phyloP scores from a whole-genome alignment of 1,140 invertebrate genomes.

The Lepidurus packardi region DNA sequence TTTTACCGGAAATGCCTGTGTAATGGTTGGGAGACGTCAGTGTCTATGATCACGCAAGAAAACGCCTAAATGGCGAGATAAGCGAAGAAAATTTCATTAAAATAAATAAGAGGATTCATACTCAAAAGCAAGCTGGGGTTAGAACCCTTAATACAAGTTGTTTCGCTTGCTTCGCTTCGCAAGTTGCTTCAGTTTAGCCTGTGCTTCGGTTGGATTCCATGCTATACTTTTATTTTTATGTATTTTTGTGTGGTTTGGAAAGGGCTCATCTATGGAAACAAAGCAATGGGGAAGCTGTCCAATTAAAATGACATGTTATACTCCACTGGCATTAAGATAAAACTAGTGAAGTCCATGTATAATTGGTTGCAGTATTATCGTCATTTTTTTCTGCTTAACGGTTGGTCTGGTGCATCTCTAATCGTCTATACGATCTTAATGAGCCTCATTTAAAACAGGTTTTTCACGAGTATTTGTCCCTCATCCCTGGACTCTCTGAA shows the following conservation, averaged over 20 bases:
- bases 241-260: neutral
- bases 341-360: neutral
- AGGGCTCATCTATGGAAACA: constrained; percentile 2
- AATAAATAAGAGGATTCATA: too few relatives aligned
- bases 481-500: neutral
- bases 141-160: too few relatives aligned
- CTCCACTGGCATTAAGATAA: constrained; percentile 15
- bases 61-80: neutral
- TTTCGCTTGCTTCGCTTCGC: too few relatives aligned
- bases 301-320: constrained; percentile 20
- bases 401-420: neutral
- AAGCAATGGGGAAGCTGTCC: constrained; percentile 8
- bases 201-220: neutral
- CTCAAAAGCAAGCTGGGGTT: too few relatives aligned
- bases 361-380: neutral
- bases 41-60: neutral
- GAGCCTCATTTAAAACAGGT: constrained; percentile 10
- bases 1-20: neutral
- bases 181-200: too few relatives aligned
- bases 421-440: constrained; percentile 16
- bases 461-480: neutral
- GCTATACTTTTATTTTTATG: too few relatives aligned
- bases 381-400: neutral
- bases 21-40: neutral
- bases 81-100: too few relatives aligned